Conservation (phyloP, 2,113 vertebrate species). For the Ia io region DNA sequence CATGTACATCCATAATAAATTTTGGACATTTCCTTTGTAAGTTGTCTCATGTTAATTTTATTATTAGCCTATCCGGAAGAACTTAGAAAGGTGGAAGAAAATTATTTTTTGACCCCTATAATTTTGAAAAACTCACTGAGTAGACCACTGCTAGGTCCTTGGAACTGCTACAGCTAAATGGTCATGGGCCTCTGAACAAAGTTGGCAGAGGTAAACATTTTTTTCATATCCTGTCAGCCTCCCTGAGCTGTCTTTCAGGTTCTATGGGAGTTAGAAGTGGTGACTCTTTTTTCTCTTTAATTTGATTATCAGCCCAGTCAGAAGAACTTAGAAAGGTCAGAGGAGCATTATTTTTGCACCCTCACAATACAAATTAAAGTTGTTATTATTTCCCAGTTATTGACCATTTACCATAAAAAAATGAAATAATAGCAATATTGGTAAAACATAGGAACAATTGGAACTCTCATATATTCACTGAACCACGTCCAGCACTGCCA, state of each 20-base stretch:
- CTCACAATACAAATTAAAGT: not conserved
- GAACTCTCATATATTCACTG: not conserved
- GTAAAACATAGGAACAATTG: not conserved
- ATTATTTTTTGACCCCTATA: not conserved
- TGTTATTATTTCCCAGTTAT: not conserved
- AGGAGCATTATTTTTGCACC: not conserved
- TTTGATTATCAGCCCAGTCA: not conserved
- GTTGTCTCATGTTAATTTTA: not conserved
- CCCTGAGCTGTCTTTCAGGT: not conserved
- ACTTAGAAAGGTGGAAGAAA: not conserved
- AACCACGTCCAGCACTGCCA: too few species aligned
- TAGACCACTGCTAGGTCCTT: not conserved
- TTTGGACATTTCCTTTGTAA: not conserved
- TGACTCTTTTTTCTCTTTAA: not conserved
- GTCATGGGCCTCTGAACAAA: not conserved
- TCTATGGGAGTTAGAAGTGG: not conserved
- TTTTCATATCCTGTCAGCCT: not conserved
- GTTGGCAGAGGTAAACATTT: not conserved
- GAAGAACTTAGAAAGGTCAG: not conserved
- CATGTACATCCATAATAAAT: not conserved
- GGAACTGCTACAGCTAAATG: not conserved
- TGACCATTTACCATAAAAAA: not conserved
- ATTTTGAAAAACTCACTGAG: not conserved
- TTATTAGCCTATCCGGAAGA: not conserved
- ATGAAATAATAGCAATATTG: not conserved